A percentile compares a stretch with the other conserved stretches of the same genome.
phyloP scores from a whole-genome alignment of 2,113 vertebrate genomes.

The Grus americana region DNA sequence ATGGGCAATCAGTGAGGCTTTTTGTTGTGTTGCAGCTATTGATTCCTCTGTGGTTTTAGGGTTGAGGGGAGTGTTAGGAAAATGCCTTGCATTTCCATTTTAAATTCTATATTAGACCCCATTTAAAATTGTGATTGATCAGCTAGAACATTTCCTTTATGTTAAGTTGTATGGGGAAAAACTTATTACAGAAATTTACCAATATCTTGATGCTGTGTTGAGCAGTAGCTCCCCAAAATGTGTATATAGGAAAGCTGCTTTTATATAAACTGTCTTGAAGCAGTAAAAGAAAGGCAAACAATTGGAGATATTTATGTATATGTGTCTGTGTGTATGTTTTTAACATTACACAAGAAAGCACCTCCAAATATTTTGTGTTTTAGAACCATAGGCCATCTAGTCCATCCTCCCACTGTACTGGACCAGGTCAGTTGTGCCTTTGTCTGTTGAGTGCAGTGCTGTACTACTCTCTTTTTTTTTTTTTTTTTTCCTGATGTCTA shows the following conservation, averaged over 20 bases:
- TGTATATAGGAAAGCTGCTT: neutral
- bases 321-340: neutral
- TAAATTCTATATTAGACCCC: neutral
- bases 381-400: neutral
- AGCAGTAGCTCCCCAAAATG: neutral
- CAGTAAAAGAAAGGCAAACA: neutral
- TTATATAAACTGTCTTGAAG: neutral
- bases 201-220: neutral
- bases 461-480: neutral
- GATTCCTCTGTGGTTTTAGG: neutral
- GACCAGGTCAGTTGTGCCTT: neutral
- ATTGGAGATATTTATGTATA: accelerated
- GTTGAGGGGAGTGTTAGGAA: neutral
- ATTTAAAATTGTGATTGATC: neutral
- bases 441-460: neutral
- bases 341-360: neutral
- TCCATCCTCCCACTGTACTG: neutral
- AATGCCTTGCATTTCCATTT: neutral
- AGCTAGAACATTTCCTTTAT: neutral
- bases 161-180: neutral
- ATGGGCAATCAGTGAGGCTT: neutral
- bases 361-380: neutral
- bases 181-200: neutral
- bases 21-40: neutral
- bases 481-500: neutral